Evolutionary conservation across 2,888 invertebrate species (phyloP), one percentile per base, ranked within the genome.

Genomic region (Dendrolimus pini): DNA sequence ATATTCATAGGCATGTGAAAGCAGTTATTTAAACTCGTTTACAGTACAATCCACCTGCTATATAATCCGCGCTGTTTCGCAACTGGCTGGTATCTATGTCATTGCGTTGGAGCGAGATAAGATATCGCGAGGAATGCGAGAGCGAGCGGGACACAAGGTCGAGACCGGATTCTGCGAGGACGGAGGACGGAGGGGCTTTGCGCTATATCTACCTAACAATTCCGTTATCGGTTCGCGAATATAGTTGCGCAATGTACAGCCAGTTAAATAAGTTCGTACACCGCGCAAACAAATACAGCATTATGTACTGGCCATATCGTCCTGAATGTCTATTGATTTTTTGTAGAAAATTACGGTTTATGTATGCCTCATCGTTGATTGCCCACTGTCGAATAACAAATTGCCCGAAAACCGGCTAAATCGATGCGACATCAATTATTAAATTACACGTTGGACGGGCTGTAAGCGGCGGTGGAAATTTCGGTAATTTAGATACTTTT

Each of bases 51-150:
- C 86, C 89, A 90, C 90, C 87, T 89, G 90, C 87, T 85, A 86
- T 88, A 86, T 89, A 89, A 89, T 90, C 89, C 86, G 90, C 89
- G 87, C 70, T 85, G 83, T 90, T 90, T 90, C 89, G 89, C 90
- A 89, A 90, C 81, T 77, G 70, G 74, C 75, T 79, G 80, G 86
- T 88, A 89, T 89, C 84, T 89, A 85, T 90, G 90, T 89, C 90
- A 89, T 72, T 75, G 79, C 66, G 83, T 65, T 56, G 52, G 75
- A 85, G 65, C 53, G 80, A 65, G 83, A 85, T 62, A 61, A 70
- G 59, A 3, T 58, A 68, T 77, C 58, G 18, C 58, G 41, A 58
- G 55, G 41, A 56, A 56, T 41, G 55, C 52, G 58, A 30, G 85
- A 67, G 72, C 58, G 80, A 88, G 68, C 62, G 80, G 81, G 81